Evolutionary conservation across 2,888 invertebrate species (phyloP).

Genomic region (Leptinotarsa peninsularis): DNA sequence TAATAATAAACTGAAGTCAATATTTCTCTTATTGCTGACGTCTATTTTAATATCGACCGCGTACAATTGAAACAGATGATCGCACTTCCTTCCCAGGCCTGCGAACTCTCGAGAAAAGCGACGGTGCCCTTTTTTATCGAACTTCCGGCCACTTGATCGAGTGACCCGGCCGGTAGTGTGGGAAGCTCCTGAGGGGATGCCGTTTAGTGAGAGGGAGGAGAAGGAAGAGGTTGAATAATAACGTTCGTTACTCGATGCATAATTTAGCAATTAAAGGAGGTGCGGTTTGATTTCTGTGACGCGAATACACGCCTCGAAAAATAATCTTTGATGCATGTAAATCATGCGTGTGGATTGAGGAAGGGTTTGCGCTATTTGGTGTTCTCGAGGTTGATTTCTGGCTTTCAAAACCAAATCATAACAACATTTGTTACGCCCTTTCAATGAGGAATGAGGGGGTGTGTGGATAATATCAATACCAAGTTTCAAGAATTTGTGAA

Average conservation of each 20-base stretch:
- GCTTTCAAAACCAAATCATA: too few relatives aligned
- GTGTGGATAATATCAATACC: too few relatives aligned
- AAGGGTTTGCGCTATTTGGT: too few relatives aligned
- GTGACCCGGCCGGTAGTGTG: constrained; percentile 8
- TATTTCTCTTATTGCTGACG: too few relatives aligned
- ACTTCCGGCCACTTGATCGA: constrained; percentile 19
- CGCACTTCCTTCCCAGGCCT: neutral
- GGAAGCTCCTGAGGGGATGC: constrained; percentile 2
- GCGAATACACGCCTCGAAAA: neutral
- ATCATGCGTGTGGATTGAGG: too few relatives aligned
- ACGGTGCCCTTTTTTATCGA: constrained; percentile 9
- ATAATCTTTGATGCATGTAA: neutral
- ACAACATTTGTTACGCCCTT: too few relatives aligned
- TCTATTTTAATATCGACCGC: too few relatives aligned
- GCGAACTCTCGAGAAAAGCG: neutral
- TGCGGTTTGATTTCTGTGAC: constrained; percentile 28
- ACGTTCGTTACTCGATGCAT: constrained; percentile 37
- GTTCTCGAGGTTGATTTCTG: too few relatives aligned
- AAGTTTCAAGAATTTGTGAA: too few relatives aligned
- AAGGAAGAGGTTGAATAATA: constrained; percentile 30
- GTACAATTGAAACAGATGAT: neutral
- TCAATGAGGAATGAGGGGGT: too few relatives aligned
- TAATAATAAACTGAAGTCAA: too few relatives aligned
- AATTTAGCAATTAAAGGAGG: constrained; percentile 41
- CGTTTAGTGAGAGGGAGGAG: constrained; percentile 16